phyloP scores from a whole-genome alignment of 1,140 invertebrate genomes.

The Trinorchestia longiramus region DNA sequence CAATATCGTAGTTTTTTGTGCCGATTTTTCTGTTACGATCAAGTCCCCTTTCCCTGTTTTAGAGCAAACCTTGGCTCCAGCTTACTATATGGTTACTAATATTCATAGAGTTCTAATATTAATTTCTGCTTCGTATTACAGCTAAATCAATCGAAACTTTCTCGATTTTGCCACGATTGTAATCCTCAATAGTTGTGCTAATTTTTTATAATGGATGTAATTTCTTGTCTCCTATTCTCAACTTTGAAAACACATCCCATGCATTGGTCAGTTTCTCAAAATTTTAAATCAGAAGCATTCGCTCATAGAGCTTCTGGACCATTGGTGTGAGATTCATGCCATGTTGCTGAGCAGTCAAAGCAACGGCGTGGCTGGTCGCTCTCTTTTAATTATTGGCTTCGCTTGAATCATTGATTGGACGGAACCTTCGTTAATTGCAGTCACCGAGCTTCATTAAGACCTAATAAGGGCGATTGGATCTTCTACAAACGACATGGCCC shows the following conservation, averaged over 20 bases:
- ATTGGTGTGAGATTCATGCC: neutral
- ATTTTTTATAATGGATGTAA: neutral
- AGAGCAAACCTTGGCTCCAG: no score
- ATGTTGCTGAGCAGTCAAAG: neutral
- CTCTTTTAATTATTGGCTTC: slow-evolving; percentile 23
- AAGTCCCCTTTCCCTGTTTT: no score
- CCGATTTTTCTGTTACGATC: no score
- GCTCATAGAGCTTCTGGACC: neutral
- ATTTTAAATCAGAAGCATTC: neutral
- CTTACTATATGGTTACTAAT: no score
- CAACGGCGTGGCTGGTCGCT: neutral
- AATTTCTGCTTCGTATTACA: no score
- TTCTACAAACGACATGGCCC: slow-evolving; percentile 14
- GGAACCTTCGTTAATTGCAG: slow-evolving; percentile 32
- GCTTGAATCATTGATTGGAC: slow-evolving; percentile 41
- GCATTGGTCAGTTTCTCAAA: neutral
- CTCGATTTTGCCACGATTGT: neutral
- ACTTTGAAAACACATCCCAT: neutral
- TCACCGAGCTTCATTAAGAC: slow-evolving; percentile 24
- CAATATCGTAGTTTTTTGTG: no score
- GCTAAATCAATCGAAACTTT: neutral
- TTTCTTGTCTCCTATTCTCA: neutral
- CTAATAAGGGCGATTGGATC: slow-evolving; percentile 4
- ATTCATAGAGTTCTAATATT: no score
- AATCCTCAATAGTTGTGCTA: neutral